These are phyloP conservation scores for Phrynosoma blainvillii DNA, from an alignment of 2,113 vertebrate genomes.

Conservation along the genomic window DNA sequence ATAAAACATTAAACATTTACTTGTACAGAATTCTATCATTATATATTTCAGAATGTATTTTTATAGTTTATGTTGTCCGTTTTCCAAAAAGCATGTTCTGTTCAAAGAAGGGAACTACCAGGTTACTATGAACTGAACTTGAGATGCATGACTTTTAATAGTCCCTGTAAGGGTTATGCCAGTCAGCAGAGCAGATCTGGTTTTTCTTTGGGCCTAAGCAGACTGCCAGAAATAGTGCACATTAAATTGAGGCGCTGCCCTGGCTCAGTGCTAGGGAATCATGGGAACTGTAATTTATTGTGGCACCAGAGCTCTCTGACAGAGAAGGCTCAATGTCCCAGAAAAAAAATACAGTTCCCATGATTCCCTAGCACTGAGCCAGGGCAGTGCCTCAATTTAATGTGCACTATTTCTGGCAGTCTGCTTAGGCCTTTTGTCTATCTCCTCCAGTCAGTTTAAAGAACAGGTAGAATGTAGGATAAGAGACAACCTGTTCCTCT, in stretches of 20 bases:
- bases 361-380: too few species aligned
- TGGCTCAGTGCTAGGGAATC: too few species aligned
- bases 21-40: background rate
- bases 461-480: background rate
- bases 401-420: too few species aligned
- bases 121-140: background rate
- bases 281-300: too few species aligned
- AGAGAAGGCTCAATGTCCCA: too few species aligned
- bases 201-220: too few species aligned
- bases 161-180: background rate
- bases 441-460: background rate
- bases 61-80: background rate
- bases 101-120: background rate
- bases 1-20: background rate
- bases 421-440: too few species aligned
- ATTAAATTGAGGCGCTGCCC: too few species aligned
- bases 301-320: too few species aligned
- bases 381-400: too few species aligned
- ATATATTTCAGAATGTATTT: background rate
- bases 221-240: too few species aligned
- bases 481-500: background rate
- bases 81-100: background rate
- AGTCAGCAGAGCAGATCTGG: background rate
- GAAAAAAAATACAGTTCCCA: too few species aligned
- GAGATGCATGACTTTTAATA: background rate